These are phyloP conservation scores for Toxostoma redivivum DNA, from an alignment of 2,113 vertebrate species.

Conservation along the genomic window DNA sequence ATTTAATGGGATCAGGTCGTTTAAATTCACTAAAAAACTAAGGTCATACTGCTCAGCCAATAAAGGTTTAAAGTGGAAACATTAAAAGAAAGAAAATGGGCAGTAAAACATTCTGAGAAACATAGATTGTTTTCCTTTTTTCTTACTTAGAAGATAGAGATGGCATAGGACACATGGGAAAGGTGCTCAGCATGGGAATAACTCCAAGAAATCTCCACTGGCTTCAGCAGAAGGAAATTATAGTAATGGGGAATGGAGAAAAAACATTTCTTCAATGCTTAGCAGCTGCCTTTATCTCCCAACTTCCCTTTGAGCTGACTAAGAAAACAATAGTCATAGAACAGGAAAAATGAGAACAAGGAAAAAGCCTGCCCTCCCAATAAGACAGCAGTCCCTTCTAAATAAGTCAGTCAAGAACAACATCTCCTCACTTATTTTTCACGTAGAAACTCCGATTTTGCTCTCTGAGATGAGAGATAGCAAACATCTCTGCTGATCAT, in stretches of 20 bases:
- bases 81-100: slow-evolving; percentile 13
- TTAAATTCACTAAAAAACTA: slow-evolving; percentile 33
- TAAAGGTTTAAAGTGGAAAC: slow-evolving; percentile 24
- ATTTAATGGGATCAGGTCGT: not conserved
- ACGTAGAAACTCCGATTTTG: not conserved
- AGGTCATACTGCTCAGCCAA: not conserved
- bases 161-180: not conserved
- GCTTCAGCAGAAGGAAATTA: not conserved
- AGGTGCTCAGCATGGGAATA: not conserved
- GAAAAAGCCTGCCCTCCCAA: not conserved
- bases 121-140: not conserved
- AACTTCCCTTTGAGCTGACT: not conserved
- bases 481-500: rapidly evolving
- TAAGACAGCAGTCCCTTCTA: not conserved
- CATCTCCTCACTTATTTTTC: rapidly evolving
- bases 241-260: not conserved
- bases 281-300: not conserved
- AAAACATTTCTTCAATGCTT: not conserved
- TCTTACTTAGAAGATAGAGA: not conserved
- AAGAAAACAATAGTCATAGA: not conserved
- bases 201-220: not conserved
- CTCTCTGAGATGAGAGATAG: rapidly evolving
- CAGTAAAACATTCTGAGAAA: slow-evolving; percentile 3
- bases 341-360: not conserved
- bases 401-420: not conserved